Evolutionary conservation across 2,797 vertebrate species (phyloP).

Genomic region (Psittacula derbiana): DNA sequence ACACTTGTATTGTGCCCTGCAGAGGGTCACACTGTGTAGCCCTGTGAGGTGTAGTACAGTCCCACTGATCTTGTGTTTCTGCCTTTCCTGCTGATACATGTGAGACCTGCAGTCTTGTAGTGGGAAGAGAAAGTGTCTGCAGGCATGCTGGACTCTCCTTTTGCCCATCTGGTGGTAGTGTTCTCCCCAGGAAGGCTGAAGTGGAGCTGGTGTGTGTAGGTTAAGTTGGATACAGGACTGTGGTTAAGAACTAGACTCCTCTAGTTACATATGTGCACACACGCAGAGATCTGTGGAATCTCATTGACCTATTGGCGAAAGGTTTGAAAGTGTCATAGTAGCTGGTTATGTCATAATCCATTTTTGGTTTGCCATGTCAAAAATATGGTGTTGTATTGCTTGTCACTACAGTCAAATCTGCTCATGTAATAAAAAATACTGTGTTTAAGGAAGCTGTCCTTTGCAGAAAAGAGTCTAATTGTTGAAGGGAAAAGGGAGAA

Average conservation of each 20-base stretch:
- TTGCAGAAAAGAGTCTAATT: slow-evolving; percentile 84
- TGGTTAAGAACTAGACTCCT: not conserved
- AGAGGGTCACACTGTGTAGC: accelerated
- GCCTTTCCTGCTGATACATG: not conserved
- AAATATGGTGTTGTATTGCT: not conserved
- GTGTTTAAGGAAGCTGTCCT: slow-evolving; percentile 27
- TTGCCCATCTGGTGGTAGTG: not conserved
- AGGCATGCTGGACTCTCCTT: not conserved
- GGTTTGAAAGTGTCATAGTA: not conserved
- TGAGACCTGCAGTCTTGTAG: not conserved
- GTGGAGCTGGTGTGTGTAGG: accelerated
- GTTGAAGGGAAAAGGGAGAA: slow-evolving; percentile 93
- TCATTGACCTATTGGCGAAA: not conserved
- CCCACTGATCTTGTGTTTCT: not conserved
- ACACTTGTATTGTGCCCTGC: accelerated
- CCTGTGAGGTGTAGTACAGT: not conserved
- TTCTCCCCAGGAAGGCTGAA: accelerated
- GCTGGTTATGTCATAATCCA: accelerated
- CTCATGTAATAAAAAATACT: not conserved
- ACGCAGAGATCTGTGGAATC: not conserved
- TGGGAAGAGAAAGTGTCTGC: not conserved
- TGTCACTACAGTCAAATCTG: not conserved
- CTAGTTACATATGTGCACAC: not conserved
- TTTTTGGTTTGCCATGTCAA: not conserved
- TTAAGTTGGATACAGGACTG: not conserved